Conservation (phyloP, 2,113 vertebrate genomes). For the Orycteropus afer region DNA sequence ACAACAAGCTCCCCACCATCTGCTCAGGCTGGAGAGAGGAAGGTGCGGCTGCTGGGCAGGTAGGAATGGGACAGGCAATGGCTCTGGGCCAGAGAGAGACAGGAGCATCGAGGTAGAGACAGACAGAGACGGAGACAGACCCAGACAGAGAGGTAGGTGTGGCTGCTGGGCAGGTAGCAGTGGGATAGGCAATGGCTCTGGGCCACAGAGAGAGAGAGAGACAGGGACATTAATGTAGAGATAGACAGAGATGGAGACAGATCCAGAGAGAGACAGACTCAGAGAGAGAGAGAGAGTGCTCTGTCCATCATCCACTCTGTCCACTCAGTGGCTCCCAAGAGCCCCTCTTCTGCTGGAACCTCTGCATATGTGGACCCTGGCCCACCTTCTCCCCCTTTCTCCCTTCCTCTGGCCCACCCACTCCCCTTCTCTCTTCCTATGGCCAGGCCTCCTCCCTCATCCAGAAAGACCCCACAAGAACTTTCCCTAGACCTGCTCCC, state of each 20-base stretch:
- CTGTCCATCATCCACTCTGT: rapidly evolving
- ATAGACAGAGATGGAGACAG: neutral
- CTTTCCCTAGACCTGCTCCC: neutral
- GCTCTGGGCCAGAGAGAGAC: slow-evolving; percentile 11
- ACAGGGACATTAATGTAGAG: neutral
- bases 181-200: neutral
- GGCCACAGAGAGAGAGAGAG: slow-evolving; percentile 43
- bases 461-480: neutral
- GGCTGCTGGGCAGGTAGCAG: too few relatives aligned
- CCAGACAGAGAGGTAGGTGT: too few relatives aligned
- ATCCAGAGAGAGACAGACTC: too few relatives aligned
- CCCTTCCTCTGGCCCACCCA: too few relatives aligned
- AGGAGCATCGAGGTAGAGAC: neutral
- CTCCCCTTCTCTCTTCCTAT: too few relatives aligned
- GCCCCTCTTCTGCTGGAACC: too few relatives aligned
- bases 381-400: too few relatives aligned
- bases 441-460: neutral
- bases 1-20: too few relatives aligned
- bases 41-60: too few relatives aligned
- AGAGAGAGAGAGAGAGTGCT: too few relatives aligned
- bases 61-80: too few relatives aligned
- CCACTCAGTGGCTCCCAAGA: neutral
- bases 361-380: neutral
- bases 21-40: neutral
- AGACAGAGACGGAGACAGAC: neutral